Percentiles rank a stretch among this genome's conserved stretches.
phyloP scores from a whole-genome alignment of 2,113 vertebrate species.

The Podarcis raffonei region DNA sequence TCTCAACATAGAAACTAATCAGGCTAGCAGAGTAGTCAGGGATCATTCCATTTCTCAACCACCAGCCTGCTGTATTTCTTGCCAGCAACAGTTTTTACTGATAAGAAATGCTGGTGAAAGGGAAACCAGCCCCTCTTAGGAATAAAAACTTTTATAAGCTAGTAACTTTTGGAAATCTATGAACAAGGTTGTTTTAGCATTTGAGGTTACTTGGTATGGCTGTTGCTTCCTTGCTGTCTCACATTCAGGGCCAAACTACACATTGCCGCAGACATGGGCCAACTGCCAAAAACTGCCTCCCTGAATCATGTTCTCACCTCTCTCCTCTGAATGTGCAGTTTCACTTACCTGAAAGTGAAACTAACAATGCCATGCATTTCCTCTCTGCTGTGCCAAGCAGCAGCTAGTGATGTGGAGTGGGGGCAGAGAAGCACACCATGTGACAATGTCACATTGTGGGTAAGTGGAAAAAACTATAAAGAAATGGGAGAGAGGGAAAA shows the following conservation, averaged over 20 bases:
- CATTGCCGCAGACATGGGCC: not conserved
- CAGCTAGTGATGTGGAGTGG: not conserved
- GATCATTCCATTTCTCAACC: not conserved
- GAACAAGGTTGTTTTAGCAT: not conserved
- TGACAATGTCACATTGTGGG: not conserved
- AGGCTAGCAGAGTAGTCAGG: not conserved
- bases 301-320: not conserved
- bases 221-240: not conserved
- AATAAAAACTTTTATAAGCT: not conserved
- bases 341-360: slow-evolving; percentile 3
- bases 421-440: not conserved
- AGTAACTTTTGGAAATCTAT: not conserved
- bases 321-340: not conserved
- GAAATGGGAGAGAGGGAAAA: not conserved
- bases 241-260: not conserved
- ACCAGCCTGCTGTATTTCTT: not conserved
- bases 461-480: not conserved
- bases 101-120: not conserved
- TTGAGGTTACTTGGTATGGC: not conserved
- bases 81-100: not conserved
- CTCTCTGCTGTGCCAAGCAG: not conserved
- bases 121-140: not conserved
- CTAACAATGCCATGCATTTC: not conserved
- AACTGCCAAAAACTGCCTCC: not conserved
- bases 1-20: not conserved